Conservation (phyloP, 2,797 vertebrate genomes). For the Chrysocyon brachyurus region DNA sequence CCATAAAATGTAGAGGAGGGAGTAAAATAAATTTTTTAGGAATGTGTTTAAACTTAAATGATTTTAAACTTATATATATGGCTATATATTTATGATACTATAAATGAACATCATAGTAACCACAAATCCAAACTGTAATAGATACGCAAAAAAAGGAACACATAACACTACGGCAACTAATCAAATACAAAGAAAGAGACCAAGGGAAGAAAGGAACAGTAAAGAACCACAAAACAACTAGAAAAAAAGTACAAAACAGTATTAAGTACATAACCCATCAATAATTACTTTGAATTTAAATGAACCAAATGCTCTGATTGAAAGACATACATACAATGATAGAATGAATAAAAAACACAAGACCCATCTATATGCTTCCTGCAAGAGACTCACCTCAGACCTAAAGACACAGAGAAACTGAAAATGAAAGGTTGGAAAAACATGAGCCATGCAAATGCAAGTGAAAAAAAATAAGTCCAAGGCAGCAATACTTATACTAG, state of each 20-base stretch:
- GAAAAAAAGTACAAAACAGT: no score
- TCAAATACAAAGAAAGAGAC: no score
- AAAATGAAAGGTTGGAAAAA: background rate
- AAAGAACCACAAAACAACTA: background rate
- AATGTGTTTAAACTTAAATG: no score
- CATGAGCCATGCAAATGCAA: background rate
- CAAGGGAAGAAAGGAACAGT: background rate
- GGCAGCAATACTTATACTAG: background rate
- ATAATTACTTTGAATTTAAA: no score
- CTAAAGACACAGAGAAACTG: background rate
- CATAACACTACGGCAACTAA: no score
- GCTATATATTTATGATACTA: no score
- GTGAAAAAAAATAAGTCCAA: background rate
- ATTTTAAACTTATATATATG: no score
- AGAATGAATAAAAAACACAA: background rate
- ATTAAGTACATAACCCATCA: no score
- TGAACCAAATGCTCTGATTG: no score
- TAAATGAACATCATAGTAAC: background rate
- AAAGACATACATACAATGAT: no score
- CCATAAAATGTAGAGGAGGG: no score
- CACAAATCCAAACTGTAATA: background rate
- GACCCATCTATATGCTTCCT: background rate
- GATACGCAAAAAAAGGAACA: background rate
- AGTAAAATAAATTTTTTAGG: no score
- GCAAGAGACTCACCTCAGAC: background rate